Conservation (phyloP, 2,797 vertebrate genomes). For the Prionace glauca region DNA sequence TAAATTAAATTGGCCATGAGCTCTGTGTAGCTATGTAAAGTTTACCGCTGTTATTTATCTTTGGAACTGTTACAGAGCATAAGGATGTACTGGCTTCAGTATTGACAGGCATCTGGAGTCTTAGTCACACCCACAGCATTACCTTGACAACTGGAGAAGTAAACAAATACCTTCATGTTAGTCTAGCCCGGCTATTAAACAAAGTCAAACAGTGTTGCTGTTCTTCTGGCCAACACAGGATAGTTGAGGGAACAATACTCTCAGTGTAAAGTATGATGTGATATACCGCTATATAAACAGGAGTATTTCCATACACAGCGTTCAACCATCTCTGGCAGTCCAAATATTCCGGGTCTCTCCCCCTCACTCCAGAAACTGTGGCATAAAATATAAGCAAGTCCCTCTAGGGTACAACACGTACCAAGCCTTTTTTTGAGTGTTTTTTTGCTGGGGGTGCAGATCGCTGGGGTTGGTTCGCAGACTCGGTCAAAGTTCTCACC, state of each 20-base stretch:
- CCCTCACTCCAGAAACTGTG: neutral
- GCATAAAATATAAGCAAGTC: neutral
- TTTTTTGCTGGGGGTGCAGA: neutral
- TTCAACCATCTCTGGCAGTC: neutral
- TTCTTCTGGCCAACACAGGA: neutral
- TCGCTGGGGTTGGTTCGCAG: neutral
- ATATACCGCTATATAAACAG: constrained; percentile 13
- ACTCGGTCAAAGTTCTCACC: neutral
- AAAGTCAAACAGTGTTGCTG: neutral
- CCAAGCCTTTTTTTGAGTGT: neutral
- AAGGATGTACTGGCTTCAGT: neutral
- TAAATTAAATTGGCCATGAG: neutral
- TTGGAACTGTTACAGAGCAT: neutral
- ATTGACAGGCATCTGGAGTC: neutral
- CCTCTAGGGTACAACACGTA: neutral
- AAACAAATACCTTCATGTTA: neutral
- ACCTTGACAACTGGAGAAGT: constrained; percentile 8
- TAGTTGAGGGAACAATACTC: neutral
- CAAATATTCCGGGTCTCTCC: neutral
- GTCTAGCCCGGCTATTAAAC: neutral
- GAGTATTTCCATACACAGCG: neutral
- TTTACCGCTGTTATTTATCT: neutral
- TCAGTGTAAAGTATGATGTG: constrained; percentile 17
- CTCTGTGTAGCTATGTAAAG: neutral
- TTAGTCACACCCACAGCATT: neutral